Base-by-base conservation (phyloP, 2,888 invertebrate genomes). In the Tipula helvola region DNA sequence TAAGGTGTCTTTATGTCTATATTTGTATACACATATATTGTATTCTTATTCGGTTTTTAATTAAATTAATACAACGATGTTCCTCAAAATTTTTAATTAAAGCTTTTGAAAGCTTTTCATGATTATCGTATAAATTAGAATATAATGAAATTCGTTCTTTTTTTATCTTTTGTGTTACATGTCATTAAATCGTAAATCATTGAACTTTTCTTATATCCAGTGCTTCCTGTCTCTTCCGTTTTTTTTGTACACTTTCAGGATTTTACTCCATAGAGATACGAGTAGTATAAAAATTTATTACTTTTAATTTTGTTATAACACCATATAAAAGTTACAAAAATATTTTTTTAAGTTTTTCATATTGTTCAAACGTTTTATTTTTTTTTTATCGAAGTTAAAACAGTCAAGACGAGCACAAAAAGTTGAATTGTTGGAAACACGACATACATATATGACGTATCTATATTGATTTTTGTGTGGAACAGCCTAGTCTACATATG, bases 171-270 rank as follows among this genome's bases (percentile, higher is more conserved):
- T 71, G 10, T 71, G 71, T 8, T 71, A 71, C 71, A 71, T 28
- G 71, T 71, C 71, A 71, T 71, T 71, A 71, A 71, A 71, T 71
- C 71, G 71, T 71, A 71, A 71, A 71, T 71, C 71, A 71, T 71
- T 71, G 71, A 71, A 71, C 71, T 71, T 71, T 71, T 71, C 71
- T 71, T 71, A 71, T 71, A 52, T 52, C 52, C 52, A 71, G 71
- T 71, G 18, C 10, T 71, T 71, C 71, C 71, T 71, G 71, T 10
- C 28, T 71, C 28, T 71, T 12, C 12, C 2, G 18, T 10, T 71
- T 28, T 71, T 52, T 52, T 52, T 10, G 28, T 71, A 28, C 18
- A 28, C 71, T 71, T 28, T 12, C 18, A 16, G 18, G 52, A 57
- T 52, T 52, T 16, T 57, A 57, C 16, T 57, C 52, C 16, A 16